Conservation (phyloP, 2,797 vertebrate species). For the Podargus strigoides region DNA sequence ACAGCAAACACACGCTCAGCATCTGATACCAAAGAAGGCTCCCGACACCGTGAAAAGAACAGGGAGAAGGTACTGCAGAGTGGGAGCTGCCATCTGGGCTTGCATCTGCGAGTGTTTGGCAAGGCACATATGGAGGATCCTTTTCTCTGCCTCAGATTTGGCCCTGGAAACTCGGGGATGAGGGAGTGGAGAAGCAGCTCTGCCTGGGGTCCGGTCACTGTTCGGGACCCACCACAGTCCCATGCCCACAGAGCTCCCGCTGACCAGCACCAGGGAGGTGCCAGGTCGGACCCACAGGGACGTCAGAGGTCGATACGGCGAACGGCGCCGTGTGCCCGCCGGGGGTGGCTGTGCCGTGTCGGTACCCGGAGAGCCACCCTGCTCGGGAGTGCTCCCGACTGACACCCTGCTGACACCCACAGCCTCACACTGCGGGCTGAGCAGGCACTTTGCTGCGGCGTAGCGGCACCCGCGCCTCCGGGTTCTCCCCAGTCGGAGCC, state of each 20-base stretch:
- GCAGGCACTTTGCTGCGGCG: rapidly evolving
- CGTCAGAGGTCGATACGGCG: no score
- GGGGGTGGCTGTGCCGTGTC: rapidly evolving
- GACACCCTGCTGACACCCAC: not conserved
- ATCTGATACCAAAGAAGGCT: slow-evolving; percentile 38
- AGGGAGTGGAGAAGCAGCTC: not conserved
- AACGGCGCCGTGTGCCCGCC: rapidly evolving
- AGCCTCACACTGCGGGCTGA: rapidly evolving
- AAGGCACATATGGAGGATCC: slow-evolving; percentile 41
- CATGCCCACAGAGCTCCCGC: not conserved
- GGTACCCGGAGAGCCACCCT: not conserved
- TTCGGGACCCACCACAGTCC: rapidly evolving
- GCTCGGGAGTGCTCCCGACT: not conserved
- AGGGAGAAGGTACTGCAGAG: slow-evolving; percentile 61
- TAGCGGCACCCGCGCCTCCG: not conserved
- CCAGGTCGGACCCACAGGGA: not conserved
- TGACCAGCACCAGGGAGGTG: rapidly evolving
- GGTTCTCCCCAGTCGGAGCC: not conserved
- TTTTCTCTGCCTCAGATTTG: slow-evolving; percentile 39
- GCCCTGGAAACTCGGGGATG: not conserved
- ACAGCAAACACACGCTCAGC: slow-evolving; percentile 36
- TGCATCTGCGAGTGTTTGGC: slow-evolving; percentile 45
- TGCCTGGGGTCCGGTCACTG: not conserved
- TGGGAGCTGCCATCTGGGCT: slow-evolving; percentile 65
- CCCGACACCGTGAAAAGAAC: slow-evolving; percentile 56